These are phyloP conservation scores for Pollenia amentaria DNA, from an alignment of 2,888 invertebrate genomes.

Conservation along the genomic window DNA sequence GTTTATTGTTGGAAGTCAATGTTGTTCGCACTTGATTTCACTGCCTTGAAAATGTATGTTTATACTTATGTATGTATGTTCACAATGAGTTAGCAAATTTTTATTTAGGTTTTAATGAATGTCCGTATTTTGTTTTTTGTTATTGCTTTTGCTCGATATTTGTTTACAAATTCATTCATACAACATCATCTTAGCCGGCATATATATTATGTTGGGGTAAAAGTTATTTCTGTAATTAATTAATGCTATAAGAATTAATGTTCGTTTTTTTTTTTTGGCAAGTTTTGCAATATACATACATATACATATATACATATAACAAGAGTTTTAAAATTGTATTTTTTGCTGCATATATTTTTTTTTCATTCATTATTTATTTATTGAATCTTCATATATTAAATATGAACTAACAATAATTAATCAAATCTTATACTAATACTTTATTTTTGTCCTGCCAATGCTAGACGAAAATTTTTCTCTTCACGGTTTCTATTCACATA, in stretches of 20 bases:
- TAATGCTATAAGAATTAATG: background rate
- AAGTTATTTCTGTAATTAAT: background rate
- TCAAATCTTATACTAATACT: too few species aligned
- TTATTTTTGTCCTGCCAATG: too few species aligned
- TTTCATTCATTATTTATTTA: too few species aligned
- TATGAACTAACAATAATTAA: too few species aligned
- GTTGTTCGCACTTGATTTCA: slow-evolving; percentile 45
- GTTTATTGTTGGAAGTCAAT: slow-evolving; percentile 29
- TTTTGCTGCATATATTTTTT: too few species aligned
- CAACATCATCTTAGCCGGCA: background rate
- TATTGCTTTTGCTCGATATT: slow-evolving; percentile 25
- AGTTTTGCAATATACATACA: background rate
- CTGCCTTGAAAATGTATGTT: slow-evolving; percentile 5
- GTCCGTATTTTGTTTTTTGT: background rate
- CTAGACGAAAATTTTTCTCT: too few species aligned
- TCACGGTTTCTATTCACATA: too few species aligned
- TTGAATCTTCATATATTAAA: too few species aligned
- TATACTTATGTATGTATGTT: slow-evolving; percentile 16
- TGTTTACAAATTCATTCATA: slow-evolving; percentile 53
- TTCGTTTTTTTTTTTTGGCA: background rate
- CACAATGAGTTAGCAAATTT: slow-evolving; percentile 49
- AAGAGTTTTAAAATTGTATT: too few species aligned
- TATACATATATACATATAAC: too few species aligned
- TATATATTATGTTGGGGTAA: slow-evolving; percentile 7
- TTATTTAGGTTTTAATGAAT: slow-evolving; percentile 35